Percentiles rank a stretch among this genome's conserved stretches.
Conservation (phyloP, 2,888 invertebrate genomes). For the Pammene fasciana region DNA sequence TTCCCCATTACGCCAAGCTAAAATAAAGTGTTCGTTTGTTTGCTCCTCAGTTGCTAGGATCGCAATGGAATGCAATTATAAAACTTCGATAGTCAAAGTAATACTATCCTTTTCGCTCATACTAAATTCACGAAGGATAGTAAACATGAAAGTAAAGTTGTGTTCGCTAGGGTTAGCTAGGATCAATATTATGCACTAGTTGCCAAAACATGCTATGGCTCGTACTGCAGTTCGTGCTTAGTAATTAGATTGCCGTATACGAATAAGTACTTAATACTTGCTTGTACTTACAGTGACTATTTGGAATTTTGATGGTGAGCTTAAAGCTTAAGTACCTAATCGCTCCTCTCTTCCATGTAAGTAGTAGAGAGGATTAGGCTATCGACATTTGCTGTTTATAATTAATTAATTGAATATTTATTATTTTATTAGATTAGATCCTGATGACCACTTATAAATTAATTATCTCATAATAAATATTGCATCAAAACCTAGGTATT, state of each 20-base stretch:
- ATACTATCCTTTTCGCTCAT: slow-evolving; percentile 7
- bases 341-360: no score
- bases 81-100: background rate
- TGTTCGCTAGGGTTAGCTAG: background rate
- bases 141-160: slow-evolving; percentile 10
- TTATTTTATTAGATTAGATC: no score
- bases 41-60: slow-evolving; percentile 25
- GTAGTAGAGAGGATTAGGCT: no score
- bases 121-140: slow-evolving; percentile 1
- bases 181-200: slow-evolving; percentile 32
- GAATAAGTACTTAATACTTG: no score
- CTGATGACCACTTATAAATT: no score
- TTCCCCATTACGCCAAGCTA: background rate
- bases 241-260: background rate
- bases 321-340: no score
- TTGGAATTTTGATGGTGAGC: no score
- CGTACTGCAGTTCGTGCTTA: slow-evolving; percentile 12
- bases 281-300: no score
- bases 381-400: no score
- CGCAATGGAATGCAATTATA: slow-evolving; percentile 3
- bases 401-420: no score
- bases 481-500: no score
- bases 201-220: slow-evolving; percentile 30
- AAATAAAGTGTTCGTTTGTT: slow-evolving; percentile 29
- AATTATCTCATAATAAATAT: no score